These are phyloP conservation scores for Clarias platycephalus DNA, from an alignment of 2,797 vertebrate species.

Conservation along the genomic window DNA sequence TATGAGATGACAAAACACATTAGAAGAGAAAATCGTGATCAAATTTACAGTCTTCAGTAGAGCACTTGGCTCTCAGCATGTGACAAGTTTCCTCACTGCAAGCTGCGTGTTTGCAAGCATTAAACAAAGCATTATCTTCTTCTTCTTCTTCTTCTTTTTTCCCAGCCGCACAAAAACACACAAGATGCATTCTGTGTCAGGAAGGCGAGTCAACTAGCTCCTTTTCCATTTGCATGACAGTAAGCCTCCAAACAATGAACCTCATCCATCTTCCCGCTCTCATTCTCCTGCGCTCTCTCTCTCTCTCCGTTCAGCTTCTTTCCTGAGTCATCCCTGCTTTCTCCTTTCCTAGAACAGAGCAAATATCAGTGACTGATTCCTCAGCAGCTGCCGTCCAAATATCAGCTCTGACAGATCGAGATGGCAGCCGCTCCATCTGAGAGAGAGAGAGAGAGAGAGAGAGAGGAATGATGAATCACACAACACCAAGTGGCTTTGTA, in stretches of 20 bases:
- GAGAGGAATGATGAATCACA: slow-evolving; percentile 54
- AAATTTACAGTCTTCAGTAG: neutral
- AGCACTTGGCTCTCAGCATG: slow-evolving; percentile 1
- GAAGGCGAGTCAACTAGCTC: slow-evolving; percentile 40
- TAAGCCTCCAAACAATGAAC: slow-evolving; percentile 10
- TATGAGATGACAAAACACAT: neutral
- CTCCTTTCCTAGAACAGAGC: slow-evolving; percentile 28
- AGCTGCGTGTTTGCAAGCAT: slow-evolving; percentile 21
- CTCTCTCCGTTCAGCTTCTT: slow-evolving; percentile 11
- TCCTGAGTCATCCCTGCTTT: slow-evolving; percentile 29
- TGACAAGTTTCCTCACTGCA: neutral
- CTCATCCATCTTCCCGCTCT: slow-evolving; percentile 51
- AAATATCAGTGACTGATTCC: slow-evolving; percentile 24
- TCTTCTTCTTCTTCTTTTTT: neutral
- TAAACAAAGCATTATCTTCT: slow-evolving; percentile 31
- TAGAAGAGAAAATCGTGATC: neutral
- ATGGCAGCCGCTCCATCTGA: slow-evolving; percentile 47
- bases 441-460: slow-evolving; percentile 12
- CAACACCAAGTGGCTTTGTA: slow-evolving; percentile 59
- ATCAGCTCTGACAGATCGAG: slow-evolving; percentile 48
- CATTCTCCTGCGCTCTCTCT: neutral
- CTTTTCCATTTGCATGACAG: slow-evolving; percentile 30
- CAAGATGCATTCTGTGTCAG: slow-evolving; percentile 43
- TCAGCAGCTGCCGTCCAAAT: slow-evolving; percentile 42
- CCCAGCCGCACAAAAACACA: neutral